Conservation (phyloP, 2,888 invertebrate species). For the Heliconius ismenius region DNA sequence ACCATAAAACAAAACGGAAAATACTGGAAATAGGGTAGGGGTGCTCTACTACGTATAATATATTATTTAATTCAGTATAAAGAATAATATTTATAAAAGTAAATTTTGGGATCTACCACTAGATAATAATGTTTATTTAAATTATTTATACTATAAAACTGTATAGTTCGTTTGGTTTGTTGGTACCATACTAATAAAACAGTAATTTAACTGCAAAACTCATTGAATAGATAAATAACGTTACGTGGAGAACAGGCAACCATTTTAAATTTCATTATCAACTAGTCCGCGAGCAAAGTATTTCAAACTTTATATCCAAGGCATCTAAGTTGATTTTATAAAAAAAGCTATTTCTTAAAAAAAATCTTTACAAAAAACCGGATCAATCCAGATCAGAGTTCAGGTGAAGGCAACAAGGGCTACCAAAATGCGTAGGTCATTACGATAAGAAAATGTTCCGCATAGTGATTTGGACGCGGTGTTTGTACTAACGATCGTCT, state of each 20-base stretch:
- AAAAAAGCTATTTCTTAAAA: not conserved
- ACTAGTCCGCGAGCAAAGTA: not conserved
- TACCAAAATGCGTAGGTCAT: constrained; percentile 39
- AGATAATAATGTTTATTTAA: not conserved
- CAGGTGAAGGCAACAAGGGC: constrained; percentile 37
- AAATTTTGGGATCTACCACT: not conserved
- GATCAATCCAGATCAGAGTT: constrained; percentile 32
- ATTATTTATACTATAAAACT: not conserved
- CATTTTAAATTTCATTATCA: constrained; percentile 34
- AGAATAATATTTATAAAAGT: not conserved
- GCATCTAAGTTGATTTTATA: not conserved
- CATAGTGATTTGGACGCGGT: constrained; percentile 28
- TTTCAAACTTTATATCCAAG: not conserved
- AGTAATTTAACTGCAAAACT: constrained; percentile 29
- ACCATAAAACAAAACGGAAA: constrained; percentile 18
- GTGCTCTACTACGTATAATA: not conserved
- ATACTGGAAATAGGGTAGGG: constrained; percentile 11
- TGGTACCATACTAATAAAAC: constrained; percentile 24
- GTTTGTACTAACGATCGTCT: constrained; percentile 23
- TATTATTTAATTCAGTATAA: not conserved
- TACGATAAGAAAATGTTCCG: constrained; percentile 43
- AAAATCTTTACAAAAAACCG: constrained; percentile 19
- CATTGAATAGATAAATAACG: constrained; percentile 35
- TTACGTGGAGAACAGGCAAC: constrained; percentile 26
- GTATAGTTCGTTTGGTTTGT: too few relatives aligned